Conservation (phyloP, 1,140 invertebrate genomes). For the Teleopsis dalmanni region DNA sequence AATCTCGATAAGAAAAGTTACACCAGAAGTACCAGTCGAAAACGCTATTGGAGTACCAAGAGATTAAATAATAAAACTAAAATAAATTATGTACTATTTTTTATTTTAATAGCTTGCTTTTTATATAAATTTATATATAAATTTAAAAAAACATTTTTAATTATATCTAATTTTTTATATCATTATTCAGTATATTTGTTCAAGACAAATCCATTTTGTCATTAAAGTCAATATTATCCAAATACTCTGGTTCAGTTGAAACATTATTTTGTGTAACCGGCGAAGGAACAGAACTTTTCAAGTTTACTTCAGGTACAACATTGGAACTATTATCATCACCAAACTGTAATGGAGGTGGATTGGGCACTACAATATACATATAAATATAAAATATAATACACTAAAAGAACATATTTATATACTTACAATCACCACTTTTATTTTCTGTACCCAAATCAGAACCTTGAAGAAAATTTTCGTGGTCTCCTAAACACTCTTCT, state of each 20-base stretch:
- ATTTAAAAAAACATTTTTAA: too few species aligned
- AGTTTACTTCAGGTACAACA: constrained; percentile 20
- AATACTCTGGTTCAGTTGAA: constrained; percentile 20
- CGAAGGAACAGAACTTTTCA: constrained; percentile 33
- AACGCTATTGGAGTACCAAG: too few species aligned
- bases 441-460: constrained; percentile 49
- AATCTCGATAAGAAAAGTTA: too few species aligned
- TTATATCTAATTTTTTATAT: too few species aligned
- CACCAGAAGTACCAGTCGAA: too few species aligned
- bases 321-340: constrained; percentile 59
- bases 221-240: constrained; percentile 61
- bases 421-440: constrained; percentile 49
- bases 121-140: too few species aligned
- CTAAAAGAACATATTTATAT: constrained; percentile 1
- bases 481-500: constrained; percentile 47
- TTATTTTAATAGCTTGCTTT: too few species aligned
- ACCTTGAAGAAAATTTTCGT: constrained; percentile 45
- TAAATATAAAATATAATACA: background rate
- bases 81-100: too few species aligned
- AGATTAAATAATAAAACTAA: too few species aligned
- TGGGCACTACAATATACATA: constrained; percentile 47
- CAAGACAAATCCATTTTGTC: constrained; percentile 69
- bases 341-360: constrained; percentile 69
- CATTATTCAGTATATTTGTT: constrained; percentile 23
- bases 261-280: constrained; percentile 22